Percentiles rank a stretch among this genome's conserved stretches.
These are phyloP conservation scores for Uloborus plumipes DNA, from an alignment of 2,888 invertebrate genomes.

Conservation along the genomic window DNA sequence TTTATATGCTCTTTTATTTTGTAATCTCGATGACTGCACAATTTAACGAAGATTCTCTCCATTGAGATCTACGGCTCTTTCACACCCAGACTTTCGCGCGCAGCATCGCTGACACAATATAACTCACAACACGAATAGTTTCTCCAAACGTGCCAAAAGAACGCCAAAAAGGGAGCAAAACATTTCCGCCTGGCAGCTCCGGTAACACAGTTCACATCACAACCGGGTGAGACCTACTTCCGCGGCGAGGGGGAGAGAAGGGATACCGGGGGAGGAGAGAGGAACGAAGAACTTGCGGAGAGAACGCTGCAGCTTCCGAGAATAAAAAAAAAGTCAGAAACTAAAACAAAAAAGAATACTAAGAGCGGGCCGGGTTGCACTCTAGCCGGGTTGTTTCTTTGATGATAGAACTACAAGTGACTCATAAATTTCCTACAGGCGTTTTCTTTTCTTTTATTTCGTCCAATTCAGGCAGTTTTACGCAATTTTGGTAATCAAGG, in stretches of 20 bases:
- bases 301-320: constrained; percentile 31
- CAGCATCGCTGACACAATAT: too few relatives aligned
- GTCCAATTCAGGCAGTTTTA: constrained; percentile 6
- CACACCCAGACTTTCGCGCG: too few relatives aligned
- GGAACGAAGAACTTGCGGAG: constrained; percentile 6
- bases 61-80: too few relatives aligned
- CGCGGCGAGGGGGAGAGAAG: constrained; percentile 42
- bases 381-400: constrained; percentile 35
- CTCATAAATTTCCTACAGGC: constrained; percentile 38
- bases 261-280: constrained; percentile 19
- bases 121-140: too few relatives aligned
- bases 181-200: neutral
- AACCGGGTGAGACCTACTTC: constrained; percentile 62
- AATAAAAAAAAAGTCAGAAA: constrained; percentile 36
- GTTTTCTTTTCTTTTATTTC: neutral
- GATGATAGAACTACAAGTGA: constrained; percentile 48
- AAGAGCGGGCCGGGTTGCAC: constrained; percentile 1
- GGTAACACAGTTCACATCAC: constrained; percentile 27
- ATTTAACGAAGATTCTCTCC: too few relatives aligned
- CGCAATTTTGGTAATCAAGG: constrained; percentile 11
- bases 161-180: constrained; percentile 9
- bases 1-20: too few relatives aligned
- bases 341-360: neutral
- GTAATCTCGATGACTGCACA: too few relatives aligned
- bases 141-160: neutral